Evolutionary conservation across 2,797 vertebrate species (phyloP), one percentile per base, ranked within the genome.

Genomic region (Anabacerthia variegaticeps): DNA sequence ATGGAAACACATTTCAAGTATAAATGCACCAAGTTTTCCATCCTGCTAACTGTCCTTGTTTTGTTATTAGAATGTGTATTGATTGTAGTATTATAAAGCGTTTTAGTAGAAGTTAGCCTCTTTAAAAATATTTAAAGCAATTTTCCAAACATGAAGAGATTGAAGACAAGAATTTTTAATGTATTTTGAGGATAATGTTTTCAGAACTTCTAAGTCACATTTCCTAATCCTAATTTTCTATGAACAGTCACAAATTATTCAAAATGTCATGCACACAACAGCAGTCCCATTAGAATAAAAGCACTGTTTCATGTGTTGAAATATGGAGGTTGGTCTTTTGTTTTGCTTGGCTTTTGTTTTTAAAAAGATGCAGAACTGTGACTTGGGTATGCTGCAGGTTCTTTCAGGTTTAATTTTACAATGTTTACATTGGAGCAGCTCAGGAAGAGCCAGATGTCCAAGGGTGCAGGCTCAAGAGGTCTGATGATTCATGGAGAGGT

Each of bases 401-500:
- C 59, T 69, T 92, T 86, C 52, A 58, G 55, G 73, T 79, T 88
- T 73, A 78, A 52, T 76, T 94, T 94, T 88, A 89, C 61, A 54
- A 46, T 73, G 76, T 90, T 94, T 92, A 63, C 28, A 5, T 9
- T 71, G 71, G 63, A 56, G 48, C 44, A 67, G 61, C 66, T 92
- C 74, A 61, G 43, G 85, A 73, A 76, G 55, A 88, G 66, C 61
- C 48, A 77, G 49, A 79, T 73, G 76, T 86, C 93, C 76, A 66
- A 88, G 83, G 37, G 51, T 92, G 39, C 79, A 86, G 43, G 80
- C 55, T 75, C 88, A 69, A 74, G 69, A 81, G 79, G 85, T 93
- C 83, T 59, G 9, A 37, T 90, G 85, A 97, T 95, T 95, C 90
- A 95, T 30, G 30, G 39, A 66, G 34, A 76, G 69, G 52, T 81